A percentile compares a stretch with the other conserved stretches of the same genome.
phyloP scores from a whole-genome alignment of 2,888 invertebrate species.

The Hymenopus coronatus region DNA sequence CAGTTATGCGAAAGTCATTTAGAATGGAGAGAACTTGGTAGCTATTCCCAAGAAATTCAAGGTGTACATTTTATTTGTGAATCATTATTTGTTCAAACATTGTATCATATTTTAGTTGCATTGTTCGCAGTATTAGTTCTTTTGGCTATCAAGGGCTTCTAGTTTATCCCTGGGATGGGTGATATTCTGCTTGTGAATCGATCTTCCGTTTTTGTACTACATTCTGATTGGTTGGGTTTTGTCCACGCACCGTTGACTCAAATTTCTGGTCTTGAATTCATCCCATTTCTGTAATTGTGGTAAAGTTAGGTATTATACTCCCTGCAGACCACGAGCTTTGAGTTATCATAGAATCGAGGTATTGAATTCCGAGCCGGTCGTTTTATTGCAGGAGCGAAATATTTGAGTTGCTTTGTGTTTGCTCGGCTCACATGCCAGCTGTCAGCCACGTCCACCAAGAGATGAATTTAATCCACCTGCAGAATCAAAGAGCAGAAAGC shows the following conservation, averaged over 20 bases:
- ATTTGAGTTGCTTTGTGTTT: not conserved
- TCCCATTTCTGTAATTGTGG: not conserved
- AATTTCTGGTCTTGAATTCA: not conserved
- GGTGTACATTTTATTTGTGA: no score
- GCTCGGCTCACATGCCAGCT: not conserved
- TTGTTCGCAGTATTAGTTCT: no score
- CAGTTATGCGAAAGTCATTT: no score
- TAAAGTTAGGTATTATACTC: not conserved
- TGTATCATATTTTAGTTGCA: no score
- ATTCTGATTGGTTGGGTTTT: not conserved
- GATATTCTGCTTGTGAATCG: no score
- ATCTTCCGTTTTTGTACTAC: not conserved
- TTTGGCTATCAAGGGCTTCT: no score
- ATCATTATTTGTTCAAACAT: no score
- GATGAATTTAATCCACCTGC: not conserved
- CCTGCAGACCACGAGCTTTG: not conserved
- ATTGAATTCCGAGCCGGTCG: not conserved
- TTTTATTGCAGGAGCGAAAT: not conserved
- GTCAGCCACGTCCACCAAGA: not conserved
- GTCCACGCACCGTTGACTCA: not conserved
- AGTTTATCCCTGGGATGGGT: no score
- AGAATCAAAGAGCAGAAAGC: not conserved
- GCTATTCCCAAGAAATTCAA: no score
- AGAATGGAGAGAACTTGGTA: no score
- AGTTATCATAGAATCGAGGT: not conserved